Evolutionary conservation across 2,888 invertebrate species (phyloP).

Genomic region (Rotaria socialis): DNA sequence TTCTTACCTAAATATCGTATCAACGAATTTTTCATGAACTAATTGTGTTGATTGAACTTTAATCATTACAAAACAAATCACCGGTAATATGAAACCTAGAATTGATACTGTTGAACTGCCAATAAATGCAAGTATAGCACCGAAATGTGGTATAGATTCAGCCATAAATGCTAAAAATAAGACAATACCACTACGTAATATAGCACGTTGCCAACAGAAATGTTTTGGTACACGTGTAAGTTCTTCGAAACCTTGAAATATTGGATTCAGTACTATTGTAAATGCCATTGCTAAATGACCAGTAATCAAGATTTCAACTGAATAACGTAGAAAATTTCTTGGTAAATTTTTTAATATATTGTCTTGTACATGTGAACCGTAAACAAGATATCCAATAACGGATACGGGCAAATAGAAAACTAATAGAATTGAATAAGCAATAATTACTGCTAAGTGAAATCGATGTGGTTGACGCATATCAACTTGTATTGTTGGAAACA

Average conservation of each 20-base stretch:
- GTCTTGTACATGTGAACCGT: conserved; percentile 69
- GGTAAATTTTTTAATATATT: conserved; percentile 66
- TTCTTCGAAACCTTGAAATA: conserved; percentile 72
- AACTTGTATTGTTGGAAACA: conserved; percentile 80
- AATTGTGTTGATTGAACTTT: conserved; percentile 25
- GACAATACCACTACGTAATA: conserved; percentile 70
- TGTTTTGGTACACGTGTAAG: conserved; percentile 56
- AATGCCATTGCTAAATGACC: conserved; percentile 69
- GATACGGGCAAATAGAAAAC: conserved; percentile 71
- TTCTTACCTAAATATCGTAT: conserved; percentile 52
- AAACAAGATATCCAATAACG: conserved; percentile 66
- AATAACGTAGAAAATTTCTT: conserved; percentile 63
- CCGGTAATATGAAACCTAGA: conserved; percentile 77
- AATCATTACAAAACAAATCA: conserved; percentile 73
- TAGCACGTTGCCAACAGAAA: conserved; percentile 71
- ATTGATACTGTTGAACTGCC: conserved; percentile 79
- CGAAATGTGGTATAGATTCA: conserved; percentile 77
- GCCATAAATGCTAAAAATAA: conserved; percentile 72
- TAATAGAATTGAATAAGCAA: conserved; percentile 66
- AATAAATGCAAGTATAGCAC: conserved; percentile 77
- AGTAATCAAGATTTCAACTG: conserved; percentile 67
- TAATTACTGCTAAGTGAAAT: conserved; percentile 70
- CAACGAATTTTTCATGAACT: conserved; percentile 55
- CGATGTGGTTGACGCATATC: conserved; percentile 77
- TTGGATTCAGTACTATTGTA: conserved; percentile 70